A percentile compares a stretch with the other conserved stretches of the same genome.
Conservation (phyloP, 2,113 vertebrate genomes). For the Paramisgurnus dabryanus region DNA sequence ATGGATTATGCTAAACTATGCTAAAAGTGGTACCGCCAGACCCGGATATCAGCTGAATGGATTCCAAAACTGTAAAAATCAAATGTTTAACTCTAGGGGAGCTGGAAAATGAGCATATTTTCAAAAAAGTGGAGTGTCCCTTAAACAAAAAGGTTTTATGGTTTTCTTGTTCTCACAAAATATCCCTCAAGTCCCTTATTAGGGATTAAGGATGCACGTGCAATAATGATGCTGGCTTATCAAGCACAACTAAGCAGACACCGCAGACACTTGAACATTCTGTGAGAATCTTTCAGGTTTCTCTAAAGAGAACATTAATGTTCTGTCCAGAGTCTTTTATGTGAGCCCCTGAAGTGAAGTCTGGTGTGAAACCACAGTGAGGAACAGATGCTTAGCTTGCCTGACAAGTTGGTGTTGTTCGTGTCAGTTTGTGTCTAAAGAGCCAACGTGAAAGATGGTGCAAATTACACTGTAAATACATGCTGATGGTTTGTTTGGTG, state of each 20-base stretch:
- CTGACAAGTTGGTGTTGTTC: constrained; percentile 17
- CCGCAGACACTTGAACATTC: background rate
- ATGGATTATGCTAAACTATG: too few species aligned
- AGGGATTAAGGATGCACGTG: too few species aligned
- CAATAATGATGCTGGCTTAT: too few species aligned
- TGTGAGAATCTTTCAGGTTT: constrained; percentile 13
- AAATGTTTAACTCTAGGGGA: too few species aligned
- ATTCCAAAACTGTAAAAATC: too few species aligned
- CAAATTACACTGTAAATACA: constrained; percentile 10
- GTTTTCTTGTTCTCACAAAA: too few species aligned
- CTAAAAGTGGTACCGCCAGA: too few species aligned
- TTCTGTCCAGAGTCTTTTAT: constrained; percentile 7
- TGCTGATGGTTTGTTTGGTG: background rate
- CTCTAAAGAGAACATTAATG: background rate
- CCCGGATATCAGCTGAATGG: too few species aligned
- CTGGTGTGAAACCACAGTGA: constrained; percentile 22
- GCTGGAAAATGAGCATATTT: too few species aligned
- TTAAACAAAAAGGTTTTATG: too few species aligned
- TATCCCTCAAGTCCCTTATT: too few species aligned
- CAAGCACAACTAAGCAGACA: background rate
- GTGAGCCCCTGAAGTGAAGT: background rate
- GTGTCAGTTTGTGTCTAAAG: constrained; percentile 14
- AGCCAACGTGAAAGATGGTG: background rate
- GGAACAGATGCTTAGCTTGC: constrained; percentile 7
- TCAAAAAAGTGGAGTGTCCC: too few species aligned